Evolutionary conservation across 2,888 invertebrate species (phyloP).

Genomic region (Colletes collaris): DNA sequence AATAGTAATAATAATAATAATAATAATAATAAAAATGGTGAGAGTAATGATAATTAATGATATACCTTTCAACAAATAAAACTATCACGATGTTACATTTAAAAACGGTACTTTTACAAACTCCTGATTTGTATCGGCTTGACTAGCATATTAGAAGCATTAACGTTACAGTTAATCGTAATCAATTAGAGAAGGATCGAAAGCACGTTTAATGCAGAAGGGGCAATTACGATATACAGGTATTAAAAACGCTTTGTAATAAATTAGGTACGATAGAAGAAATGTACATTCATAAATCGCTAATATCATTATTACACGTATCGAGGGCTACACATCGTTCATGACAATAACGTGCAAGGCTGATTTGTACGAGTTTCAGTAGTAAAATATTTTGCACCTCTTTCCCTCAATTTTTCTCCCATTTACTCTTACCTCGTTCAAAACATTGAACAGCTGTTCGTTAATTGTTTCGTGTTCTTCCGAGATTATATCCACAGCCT

Average conservation of each 20-base stretch:
- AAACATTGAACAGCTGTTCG: conserved; percentile 17
- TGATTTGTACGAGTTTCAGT: conserved; percentile 62
- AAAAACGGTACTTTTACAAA: conserved; percentile 70
- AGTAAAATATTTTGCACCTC: conserved; percentile 57
- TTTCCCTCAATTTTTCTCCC: conserved; percentile 2
- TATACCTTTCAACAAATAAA: conserved; percentile 74
- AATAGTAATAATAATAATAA: conserved; percentile 71
- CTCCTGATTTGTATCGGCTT: conserved; percentile 75
- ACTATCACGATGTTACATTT: conserved; percentile 70
- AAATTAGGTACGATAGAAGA: conserved; percentile 69
- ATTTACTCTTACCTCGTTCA: neutral
- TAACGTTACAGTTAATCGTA: conserved; percentile 68
- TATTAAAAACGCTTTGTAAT: conserved; percentile 68
- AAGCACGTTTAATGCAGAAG: conserved; percentile 60
- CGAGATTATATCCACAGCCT: conserved; percentile 63
- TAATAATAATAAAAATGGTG: conserved; percentile 40
- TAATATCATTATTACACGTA: conserved; percentile 61
- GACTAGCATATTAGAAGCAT: conserved; percentile 80
- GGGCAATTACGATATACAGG: conserved; percentile 65
- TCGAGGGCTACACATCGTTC: conserved; percentile 52
- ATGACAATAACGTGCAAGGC: conserved; percentile 63
- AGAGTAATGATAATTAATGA: conserved; percentile 70
- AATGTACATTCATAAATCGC: conserved; percentile 69
- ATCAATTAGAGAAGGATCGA: conserved; percentile 63
- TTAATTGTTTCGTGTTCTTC: conserved; percentile 13